Evolutionary conservation across 1,140 invertebrate species (phyloP).

Genomic region (Formica selysi): DNA sequence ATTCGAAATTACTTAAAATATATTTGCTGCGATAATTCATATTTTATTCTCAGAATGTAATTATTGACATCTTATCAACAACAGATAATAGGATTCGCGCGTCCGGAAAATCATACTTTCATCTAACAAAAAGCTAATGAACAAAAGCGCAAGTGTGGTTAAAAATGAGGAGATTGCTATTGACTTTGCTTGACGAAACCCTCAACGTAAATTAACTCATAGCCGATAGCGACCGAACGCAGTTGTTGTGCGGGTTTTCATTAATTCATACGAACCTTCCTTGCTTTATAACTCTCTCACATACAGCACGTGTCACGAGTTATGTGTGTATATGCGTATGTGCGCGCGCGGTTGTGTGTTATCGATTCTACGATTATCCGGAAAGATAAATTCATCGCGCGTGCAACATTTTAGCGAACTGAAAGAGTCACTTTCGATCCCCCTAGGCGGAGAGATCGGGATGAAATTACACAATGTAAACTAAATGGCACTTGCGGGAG

Average conservation of each 20-base stretch:
- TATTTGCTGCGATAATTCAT: background rate
- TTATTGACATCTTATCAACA: background rate
- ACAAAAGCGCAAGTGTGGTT: background rate
- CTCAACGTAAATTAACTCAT: background rate
- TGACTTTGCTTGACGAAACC: background rate
- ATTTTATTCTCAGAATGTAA: background rate
- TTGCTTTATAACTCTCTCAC: background rate
- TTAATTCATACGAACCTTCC: slow-evolving; percentile 11
- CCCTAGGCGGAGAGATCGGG: too few relatives aligned
- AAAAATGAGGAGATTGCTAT: background rate
- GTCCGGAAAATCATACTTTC: background rate
- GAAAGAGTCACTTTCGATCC: slow-evolving; percentile 3
- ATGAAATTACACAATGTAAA: background rate
- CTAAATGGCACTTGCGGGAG: background rate
- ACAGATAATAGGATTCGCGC: background rate
- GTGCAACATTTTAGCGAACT: background rate
- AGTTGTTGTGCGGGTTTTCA: slow-evolving; percentile 13
- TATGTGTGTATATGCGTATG: background rate
- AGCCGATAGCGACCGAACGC: background rate
- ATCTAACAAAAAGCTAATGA: background rate
- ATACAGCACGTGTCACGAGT: background rate
- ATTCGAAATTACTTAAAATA: background rate
- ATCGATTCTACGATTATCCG: slow-evolving; percentile 35
- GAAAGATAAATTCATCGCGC: slow-evolving; percentile 5
- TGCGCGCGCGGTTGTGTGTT: background rate